These are phyloP conservation scores for Asbolus verrucosus DNA, from an alignment of 1,140 invertebrate species.

Conservation along the genomic window DNA sequence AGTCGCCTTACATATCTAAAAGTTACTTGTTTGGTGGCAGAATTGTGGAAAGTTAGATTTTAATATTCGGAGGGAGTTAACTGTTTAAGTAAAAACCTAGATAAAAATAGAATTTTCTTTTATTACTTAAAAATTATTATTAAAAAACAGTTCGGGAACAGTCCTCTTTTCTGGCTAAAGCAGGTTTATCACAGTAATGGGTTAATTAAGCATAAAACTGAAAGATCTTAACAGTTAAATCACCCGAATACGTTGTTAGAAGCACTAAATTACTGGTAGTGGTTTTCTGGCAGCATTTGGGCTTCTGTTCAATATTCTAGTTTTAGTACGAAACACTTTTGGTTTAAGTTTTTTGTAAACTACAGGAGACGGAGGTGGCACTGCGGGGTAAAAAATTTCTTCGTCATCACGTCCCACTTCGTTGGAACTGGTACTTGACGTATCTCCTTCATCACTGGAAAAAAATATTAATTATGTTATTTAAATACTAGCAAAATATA, in stretches of 20 bases:
- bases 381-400: slow-evolving; percentile 58
- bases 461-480: no score
- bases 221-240: slow-evolving; percentile 21
- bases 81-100: slow-evolving; percentile 12
- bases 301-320: slow-evolving; percentile 40
- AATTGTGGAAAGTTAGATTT: background rate
- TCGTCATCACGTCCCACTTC: slow-evolving; percentile 60
- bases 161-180: background rate
- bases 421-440: slow-evolving; percentile 76
- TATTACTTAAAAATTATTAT: slow-evolving; percentile 1
- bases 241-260: slow-evolving; percentile 11
- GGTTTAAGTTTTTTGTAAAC: slow-evolving; percentile 55
- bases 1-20: slow-evolving; percentile 61
- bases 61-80: slow-evolving; percentile 30
- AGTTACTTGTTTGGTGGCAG: slow-evolving; percentile 32
- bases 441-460: slow-evolving; percentile 80
- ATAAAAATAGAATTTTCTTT: background rate
- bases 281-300: slow-evolving; percentile 55
- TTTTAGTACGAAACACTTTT: slow-evolving; percentile 43
- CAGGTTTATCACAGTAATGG: background rate
- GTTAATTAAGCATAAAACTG: slow-evolving; percentile 5
- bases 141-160: background rate
- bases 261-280: slow-evolving; percentile 55
- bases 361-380: slow-evolving; percentile 71
- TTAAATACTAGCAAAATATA: no score